phyloP scores from a whole-genome alignment of 1,140 invertebrate species.

The Drosophila asahinai region DNA sequence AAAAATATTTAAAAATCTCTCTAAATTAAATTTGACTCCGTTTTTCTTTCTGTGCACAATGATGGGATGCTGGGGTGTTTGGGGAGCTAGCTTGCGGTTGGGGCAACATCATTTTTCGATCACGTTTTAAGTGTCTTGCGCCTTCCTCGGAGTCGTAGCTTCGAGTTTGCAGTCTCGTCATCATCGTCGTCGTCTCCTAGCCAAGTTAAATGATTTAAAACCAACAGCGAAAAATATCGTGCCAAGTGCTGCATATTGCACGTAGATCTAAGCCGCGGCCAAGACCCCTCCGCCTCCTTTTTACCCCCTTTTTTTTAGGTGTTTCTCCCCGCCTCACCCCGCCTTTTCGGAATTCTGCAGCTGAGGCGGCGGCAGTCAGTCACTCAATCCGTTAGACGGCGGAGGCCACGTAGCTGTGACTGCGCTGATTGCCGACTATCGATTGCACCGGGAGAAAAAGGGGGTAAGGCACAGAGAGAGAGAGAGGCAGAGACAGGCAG shows the following conservation, averaged over 20 bases:
- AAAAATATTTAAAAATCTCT: no score
- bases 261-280: conserved; percentile 54
- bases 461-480: background rate
- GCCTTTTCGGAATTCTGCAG: conserved; percentile 33
- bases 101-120: conserved; percentile 81
- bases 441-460: conserved; percentile 46
- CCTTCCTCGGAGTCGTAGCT: conserved; percentile 65
- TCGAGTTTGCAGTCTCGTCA: conserved; percentile 43
- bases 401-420: conserved; percentile 68
- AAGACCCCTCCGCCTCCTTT: background rate
- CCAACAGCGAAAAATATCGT: conserved; percentile 81
- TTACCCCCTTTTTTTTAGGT: conserved; percentile 5
- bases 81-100: conserved; percentile 55
- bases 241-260: conserved; percentile 82
- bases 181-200: conserved; percentile 60
- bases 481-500: conserved; percentile 5
- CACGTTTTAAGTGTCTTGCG: conserved; percentile 83
- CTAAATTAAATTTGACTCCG: no score
- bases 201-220: conserved; percentile 82
- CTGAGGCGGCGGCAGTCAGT: conserved; percentile 67
- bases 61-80: conserved; percentile 51
- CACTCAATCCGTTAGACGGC: conserved; percentile 78
- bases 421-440: conserved; percentile 60
- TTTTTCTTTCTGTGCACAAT: conserved; percentile 8
- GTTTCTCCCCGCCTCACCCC: conserved; percentile 10